phyloP scores from a whole-genome alignment of 2,888 invertebrate species.

The Macrostomum cliftonense region DNA sequence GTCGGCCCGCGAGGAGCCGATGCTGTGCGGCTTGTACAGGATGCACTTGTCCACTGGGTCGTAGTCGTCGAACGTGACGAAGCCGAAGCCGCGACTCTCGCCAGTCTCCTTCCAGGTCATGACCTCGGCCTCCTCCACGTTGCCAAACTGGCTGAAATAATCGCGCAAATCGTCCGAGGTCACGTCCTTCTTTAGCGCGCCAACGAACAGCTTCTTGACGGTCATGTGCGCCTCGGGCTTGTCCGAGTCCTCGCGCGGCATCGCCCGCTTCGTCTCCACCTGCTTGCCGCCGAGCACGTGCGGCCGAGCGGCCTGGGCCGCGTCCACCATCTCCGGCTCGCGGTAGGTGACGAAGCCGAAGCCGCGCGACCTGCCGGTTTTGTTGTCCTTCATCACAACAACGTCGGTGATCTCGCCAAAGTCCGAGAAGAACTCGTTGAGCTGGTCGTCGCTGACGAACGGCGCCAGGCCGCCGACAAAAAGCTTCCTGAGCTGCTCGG shows the following conservation, averaged over 20 bases:
- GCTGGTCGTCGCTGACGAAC: constrained; percentile 66
- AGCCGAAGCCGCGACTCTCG: constrained; percentile 82
- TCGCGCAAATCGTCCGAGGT: constrained; percentile 60
- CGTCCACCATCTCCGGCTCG: constrained; percentile 77
- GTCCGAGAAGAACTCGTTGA: constrained; percentile 76
- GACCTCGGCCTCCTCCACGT: constrained; percentile 60
- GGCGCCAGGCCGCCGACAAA: constrained; percentile 83
- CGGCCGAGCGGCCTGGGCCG: constrained; percentile 60
- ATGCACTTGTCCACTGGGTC: constrained; percentile 89
- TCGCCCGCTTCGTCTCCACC: constrained; percentile 89
- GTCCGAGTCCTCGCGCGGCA: constrained; percentile 59
- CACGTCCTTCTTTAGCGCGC: constrained; percentile 74
- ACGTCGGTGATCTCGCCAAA: constrained; percentile 55
- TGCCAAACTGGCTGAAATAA: constrained; percentile 48
- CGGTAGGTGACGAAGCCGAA: constrained; percentile 96
- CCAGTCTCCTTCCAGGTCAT: constrained; percentile 79
- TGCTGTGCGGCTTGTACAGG: constrained; percentile 7
- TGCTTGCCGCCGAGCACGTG: constrained; percentile 79
- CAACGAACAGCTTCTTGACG: constrained; percentile 81
- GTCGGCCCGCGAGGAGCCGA: constrained; percentile 2
- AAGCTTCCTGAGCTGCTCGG: constrained; percentile 53
- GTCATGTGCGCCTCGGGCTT: constrained; percentile 78
- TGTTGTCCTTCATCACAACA: constrained; percentile 12
- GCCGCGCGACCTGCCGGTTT: constrained; percentile 48
- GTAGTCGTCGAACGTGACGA: constrained; percentile 87